Conservation (phyloP, 1,140 invertebrate species). For the Polypedilum pembai region DNA sequence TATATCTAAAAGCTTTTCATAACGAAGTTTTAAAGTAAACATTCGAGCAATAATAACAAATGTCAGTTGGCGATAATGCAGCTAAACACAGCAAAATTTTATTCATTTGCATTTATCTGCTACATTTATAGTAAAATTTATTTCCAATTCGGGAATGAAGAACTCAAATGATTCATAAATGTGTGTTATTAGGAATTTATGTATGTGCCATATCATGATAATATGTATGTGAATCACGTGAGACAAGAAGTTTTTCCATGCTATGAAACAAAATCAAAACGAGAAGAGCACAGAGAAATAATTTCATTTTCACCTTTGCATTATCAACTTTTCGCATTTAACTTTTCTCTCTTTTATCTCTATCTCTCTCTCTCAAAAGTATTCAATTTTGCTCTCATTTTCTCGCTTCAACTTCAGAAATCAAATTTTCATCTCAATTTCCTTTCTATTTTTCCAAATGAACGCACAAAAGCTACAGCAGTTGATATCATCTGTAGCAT, state of each 20-base stretch:
- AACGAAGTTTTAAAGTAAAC: no score
- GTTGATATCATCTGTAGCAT: not conserved
- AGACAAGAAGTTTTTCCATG: not conserved
- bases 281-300: not conserved
- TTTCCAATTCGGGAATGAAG: not conserved
- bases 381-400: not conserved
- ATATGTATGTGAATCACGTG: not conserved
- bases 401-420: not conserved
- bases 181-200: slow-evolving; percentile 3
- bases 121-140: not conserved
- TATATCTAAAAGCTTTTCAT: no score
- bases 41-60: no score
- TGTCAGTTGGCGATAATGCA: no score
- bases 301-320: slow-evolving; percentile 25
- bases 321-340: not conserved
- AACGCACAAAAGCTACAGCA: slow-evolving; percentile 8
- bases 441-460: slow-evolving; percentile 9
- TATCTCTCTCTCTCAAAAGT: not conserved
- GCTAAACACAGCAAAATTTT: no score
- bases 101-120: no score
- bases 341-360: slow-evolving; percentile 10
- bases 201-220: not conserved
- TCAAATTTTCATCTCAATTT: slow-evolving; percentile 28
- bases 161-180: slow-evolving; percentile 9
- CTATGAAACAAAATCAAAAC: not conserved